Evolutionary conservation across 2,888 invertebrate species (phyloP), one percentile per base, ranked within the genome.

Genomic region (Trachelus stipa): DNA sequence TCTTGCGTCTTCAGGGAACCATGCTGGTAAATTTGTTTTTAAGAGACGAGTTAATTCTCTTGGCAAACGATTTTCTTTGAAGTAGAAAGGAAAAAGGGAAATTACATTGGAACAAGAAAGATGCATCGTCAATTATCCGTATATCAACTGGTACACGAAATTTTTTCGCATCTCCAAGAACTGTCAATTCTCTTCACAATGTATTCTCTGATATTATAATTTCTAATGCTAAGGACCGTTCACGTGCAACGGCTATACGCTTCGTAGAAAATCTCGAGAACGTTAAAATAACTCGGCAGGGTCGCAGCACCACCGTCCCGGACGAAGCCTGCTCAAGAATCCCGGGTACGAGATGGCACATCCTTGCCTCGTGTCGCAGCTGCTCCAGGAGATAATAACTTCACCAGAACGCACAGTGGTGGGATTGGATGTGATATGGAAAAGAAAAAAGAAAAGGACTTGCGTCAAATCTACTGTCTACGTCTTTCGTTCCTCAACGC

Each of bases 271-370:
- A 35, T 30, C 12, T 74, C 15, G 31, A 71, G 71, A 71, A 71
- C 71, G 79, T 77, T 73, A 79, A 76, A 77, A 77, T 77, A 79
- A 79, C 74, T 40, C 56, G 74, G 56, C 77, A 79, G 79, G 77
- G 75, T 77, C 79, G 79, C 73, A 76, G 73, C 79, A 69, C 74
- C 69, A 76, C 69, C 71, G 33, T 68, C 69, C 73, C 73, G 74
- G 74, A 73, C 77, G 68, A 77, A 73, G 73, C 74, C 75, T 73
- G 79, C 79, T 76, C 79, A 76, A 74, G 75, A 81, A 79, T 79
- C 85, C 85, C 81, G 83, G 83, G 78, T 82, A 79, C 79, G 33
- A 37, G 71, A 37, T 69, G 33, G 56, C 40, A 15, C 4, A 12
- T 35, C 35, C 73, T 35, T 34, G 40, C 33, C 35, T n/a, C 23